phyloP scores from a whole-genome alignment of 2,797 vertebrate species.

The Prunella strophiata region DNA sequence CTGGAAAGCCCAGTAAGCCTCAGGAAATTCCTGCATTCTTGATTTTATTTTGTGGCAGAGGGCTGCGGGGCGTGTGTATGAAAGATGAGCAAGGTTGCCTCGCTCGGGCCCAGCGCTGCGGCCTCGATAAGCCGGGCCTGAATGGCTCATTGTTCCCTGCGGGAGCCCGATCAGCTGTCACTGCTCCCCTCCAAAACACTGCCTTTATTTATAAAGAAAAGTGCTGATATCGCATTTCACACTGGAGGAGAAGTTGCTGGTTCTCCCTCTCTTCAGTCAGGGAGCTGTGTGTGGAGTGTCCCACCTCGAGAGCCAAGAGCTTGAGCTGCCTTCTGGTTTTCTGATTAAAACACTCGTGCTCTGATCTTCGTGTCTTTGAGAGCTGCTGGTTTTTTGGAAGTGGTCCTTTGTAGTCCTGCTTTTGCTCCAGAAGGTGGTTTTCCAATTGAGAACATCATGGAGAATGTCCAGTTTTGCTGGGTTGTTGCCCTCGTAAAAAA shows the following conservation, averaged over 20 bases:
- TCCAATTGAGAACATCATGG: fast-evolving
- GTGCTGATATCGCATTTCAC: conserved; percentile 8
- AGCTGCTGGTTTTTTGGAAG: not conserved
- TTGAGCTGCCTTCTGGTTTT: not conserved
- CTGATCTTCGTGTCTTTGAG: not conserved
- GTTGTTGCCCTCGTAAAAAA: not conserved
- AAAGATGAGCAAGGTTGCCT: conserved; percentile 55
- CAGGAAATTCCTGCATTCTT: conserved; percentile 75
- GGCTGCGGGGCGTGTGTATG: not conserved
- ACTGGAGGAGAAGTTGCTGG: not conserved
- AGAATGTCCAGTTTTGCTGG: not conserved
- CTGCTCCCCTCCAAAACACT: conserved; percentile 25
- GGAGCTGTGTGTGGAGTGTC: not conserved
- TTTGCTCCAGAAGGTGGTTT: not conserved
- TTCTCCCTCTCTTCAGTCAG: not conserved
- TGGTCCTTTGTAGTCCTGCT: fast-evolving
- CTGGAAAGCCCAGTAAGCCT: conserved; percentile 38
- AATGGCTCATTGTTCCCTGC: conserved; percentile 59
- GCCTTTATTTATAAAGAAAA: not conserved
- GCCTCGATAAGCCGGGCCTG: conserved; percentile 14
- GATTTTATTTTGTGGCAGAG: conserved; percentile 46
- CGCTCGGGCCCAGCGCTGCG: conserved; percentile 4
- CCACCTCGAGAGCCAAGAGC: not conserved
- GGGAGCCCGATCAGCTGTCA: conserved; percentile 45
- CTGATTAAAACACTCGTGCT: fast-evolving